Conservation (phyloP, 2,797 vertebrate genomes). For the Bovichtus diacanthus region DNA sequence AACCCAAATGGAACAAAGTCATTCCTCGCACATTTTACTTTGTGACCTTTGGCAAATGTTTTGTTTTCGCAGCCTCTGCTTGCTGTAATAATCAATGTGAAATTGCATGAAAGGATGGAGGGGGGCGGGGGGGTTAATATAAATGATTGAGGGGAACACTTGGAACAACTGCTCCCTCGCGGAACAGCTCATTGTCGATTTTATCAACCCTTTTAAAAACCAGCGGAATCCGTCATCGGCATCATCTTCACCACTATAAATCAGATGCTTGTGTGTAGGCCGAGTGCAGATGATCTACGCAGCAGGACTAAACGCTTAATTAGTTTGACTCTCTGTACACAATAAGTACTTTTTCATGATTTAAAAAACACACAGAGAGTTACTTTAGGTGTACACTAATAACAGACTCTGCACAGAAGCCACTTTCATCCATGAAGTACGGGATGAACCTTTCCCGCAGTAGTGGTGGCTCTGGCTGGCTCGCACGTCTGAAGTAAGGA, state of each 20-base stretch:
- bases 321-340: not conserved
- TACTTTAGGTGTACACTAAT: conserved; percentile 25
- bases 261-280: not conserved
- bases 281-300: not conserved
- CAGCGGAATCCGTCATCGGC: conserved; percentile 1
- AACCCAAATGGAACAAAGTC: conserved; percentile 21
- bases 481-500: not conserved
- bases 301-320: conserved; percentile 1
- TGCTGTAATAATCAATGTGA: conserved; percentile 37
- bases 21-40: conserved; percentile 22
- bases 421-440: conserved; percentile 21
- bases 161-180: conserved; percentile 25
- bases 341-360: not conserved
- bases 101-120: conserved; percentile 8
- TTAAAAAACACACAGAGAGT: conserved; percentile 11
- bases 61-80: conserved; percentile 20
- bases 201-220: conserved; percentile 15
- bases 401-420: conserved; percentile 13
- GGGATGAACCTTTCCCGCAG: conserved; percentile 14
- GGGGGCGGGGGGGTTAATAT: no score
- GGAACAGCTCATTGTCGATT: conserved; percentile 23
- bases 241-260: not conserved
- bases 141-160: conserved; percentile 7
- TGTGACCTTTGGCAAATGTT: conserved; percentile 38
- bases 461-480: not conserved